Evolutionary conservation across 2,888 invertebrate species (phyloP), one percentile per base, ranked within the genome.

Genomic region (Tupiocoris notatus): DNA sequence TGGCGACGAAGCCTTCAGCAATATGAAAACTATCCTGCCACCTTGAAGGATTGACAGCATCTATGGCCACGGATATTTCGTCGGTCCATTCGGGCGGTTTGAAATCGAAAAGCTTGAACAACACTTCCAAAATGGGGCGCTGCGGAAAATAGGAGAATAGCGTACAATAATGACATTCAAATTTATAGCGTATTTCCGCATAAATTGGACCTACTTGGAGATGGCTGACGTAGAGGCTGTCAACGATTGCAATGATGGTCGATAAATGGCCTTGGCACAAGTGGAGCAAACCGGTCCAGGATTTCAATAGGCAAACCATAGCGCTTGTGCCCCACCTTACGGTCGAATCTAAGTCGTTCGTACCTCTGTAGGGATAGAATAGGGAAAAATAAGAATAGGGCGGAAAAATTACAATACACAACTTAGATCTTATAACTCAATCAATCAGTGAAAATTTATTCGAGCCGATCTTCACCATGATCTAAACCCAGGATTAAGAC

Each of bases 51-150:
- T 96, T 95, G 78, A 95, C 91, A 58, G 94, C 94, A 79, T 92
- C 90, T 79, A 97, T 85, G 0, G 96, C 96, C 57, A 93, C 91
- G 62, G 91, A 90, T 81, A 96, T 92, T 84, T 97, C 95, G 82
- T 95, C 95, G 0, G 95, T 95, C 95, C 95, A 96, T 82, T 91
- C 91, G 0, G 96, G 96, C 83, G 94, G 89, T 61, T 93, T 92
- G 80, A 97, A 86, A 20, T 77, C 77, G 62, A 80, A 67, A 77
- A 98, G 85, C 84, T 97, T 96, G 83, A 94, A 97, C 61, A 98
- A 86, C 79, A 97, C 87, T 85, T 97, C 96, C 84, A 98, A 86
- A 82, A 97, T 91, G 70, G 95, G 94, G 89, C 94, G 93, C 94
- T 95, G 84, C 2, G 79, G 79, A 77, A 63, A 74, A n/a, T n/a